Percentiles rank a stretch among this genome's conserved stretches.
These are phyloP conservation scores for Melozone crissalis DNA, from an alignment of 2,113 vertebrate genomes.

Conservation along the genomic window DNA sequence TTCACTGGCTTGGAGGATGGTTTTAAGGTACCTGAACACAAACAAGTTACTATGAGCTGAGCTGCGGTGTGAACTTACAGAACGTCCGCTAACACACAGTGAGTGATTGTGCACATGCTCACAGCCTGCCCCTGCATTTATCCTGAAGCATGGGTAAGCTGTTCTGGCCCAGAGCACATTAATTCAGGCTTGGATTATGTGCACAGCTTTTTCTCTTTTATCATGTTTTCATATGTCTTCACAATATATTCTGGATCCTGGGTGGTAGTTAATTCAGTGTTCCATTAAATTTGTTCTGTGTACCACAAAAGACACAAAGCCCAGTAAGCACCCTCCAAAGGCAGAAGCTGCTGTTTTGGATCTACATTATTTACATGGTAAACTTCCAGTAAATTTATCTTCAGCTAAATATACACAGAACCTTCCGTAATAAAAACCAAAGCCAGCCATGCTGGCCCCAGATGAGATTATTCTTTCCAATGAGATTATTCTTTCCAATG, in stretches of 20 bases:
- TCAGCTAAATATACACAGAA: background rate
- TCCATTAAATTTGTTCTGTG: background rate
- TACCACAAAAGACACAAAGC: background rate
- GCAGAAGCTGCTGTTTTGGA: background rate
- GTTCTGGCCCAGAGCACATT: background rate
- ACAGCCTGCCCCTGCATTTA: background rate
- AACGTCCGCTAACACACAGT: background rate
- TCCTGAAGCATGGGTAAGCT: background rate
- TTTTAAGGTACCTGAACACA: constrained; percentile 30
- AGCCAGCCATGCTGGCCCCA: background rate
- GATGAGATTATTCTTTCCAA: background rate
- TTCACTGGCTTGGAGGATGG: background rate
- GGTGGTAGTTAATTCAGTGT: background rate
- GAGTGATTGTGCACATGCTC: background rate
- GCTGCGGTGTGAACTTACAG: background rate
- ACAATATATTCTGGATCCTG: background rate
- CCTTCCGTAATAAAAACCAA: background rate
- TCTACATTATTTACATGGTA: background rate
- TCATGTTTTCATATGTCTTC: background rate
- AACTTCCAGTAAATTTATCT: background rate
- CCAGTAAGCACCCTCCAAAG: background rate
- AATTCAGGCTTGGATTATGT: background rate
- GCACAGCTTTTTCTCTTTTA: background rate
- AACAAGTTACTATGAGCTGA: constrained; percentile 8
- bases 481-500: background rate